Base-by-base conservation (phyloP, 2,888 invertebrate species). In the Deilephila porcellus region DNA sequence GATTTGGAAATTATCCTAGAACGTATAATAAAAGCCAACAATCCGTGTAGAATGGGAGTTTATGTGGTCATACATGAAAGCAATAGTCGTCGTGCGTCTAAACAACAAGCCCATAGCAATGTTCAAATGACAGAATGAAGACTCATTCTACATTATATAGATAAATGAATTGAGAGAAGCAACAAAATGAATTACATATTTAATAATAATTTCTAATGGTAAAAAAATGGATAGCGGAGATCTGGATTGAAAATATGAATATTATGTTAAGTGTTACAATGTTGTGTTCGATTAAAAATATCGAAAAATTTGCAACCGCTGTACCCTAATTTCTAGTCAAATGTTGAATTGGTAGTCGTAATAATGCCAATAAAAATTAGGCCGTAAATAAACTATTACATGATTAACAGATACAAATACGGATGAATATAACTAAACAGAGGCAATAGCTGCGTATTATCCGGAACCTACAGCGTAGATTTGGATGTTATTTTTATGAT, bases 1-100 rank as follows among this genome's bases (percentile, higher is more conserved):
- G 17, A 63, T 72, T 72, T 34, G 25, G 32, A 72, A 72, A 34
- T 56, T 56, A 34, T 52, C 67, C 53, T 53, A 56, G 32, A 56
- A 53, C 5, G 17, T 63, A 72, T 20, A 20, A 56, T 63, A 64
- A 64, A 72, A 34, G 25, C 25, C 67, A 52, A 52, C 67, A 52
- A 67, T 17, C 67, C 52, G 25, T 25, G 67, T 52, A 14, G 25
- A 67, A 67, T 6, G 67, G 52, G 67, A 67, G 45, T 67, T 67
- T 67, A 67, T 67, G 20, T 52, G 25, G 67, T 67, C 14, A 67
- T 67, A 52, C 45, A 67, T 67, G 67, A 25, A 25, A 25, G 45
- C 67, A 67, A 67, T 52, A 25, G 45, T 67, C 45, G 25, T 67
- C 6, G 19, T 64, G 64, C 5, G 52, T 52, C 52, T 52, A 67